Evolutionary conservation across 1,140 invertebrate species (phyloP), one percentile per base, ranked within the genome.

Genomic region (Drosophila azteca): DNA sequence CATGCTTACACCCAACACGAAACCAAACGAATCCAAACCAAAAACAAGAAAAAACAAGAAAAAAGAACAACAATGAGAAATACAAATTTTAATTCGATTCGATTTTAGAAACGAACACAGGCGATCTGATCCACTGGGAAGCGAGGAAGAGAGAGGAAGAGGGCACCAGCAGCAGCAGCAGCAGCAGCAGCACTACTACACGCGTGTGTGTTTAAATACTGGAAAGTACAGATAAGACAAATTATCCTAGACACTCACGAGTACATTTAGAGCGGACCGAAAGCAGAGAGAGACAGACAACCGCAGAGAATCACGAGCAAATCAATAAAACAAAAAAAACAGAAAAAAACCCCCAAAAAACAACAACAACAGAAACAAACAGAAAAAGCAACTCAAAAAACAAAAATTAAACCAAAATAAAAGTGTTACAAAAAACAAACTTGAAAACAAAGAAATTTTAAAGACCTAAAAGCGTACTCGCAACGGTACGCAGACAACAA

Each of bases 191-290:
- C 65, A 65, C 59, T 68, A 57, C 49, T 20, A 20, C 17, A 60
- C 59, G 71, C 57, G 79, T 61, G 83, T 82, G 70, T 88, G 80
- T 49, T 88, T 88, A 88, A 87, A 83, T 88, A 83, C 83, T 87
- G 83, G 84, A 87, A 87, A 87, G 61, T 61, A 76, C 65, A 88
- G 83, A 87, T 89, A 90, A 90, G 85, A 89, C 79, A 78, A 79
- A 80, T 79, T 66, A 77, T 55, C 61, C 66, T 75, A 61, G 57
- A 69, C 55, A 68, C 31, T 53, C 46, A 70, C 17, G 71, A 55
- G 51, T 60, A 76, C 51, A 75, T 49, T 54, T 59, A 61, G 59
- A 57, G 49, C 65, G 49, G 60, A 54, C 52, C 50, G 52, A 65
- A 43, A 50, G 57, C 55, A 60, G 55, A 51, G 35, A 60, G 55